Evolutionary conservation across 2,113 vertebrate species (phyloP).

Genomic region (Solenodon paradoxus): DNA sequence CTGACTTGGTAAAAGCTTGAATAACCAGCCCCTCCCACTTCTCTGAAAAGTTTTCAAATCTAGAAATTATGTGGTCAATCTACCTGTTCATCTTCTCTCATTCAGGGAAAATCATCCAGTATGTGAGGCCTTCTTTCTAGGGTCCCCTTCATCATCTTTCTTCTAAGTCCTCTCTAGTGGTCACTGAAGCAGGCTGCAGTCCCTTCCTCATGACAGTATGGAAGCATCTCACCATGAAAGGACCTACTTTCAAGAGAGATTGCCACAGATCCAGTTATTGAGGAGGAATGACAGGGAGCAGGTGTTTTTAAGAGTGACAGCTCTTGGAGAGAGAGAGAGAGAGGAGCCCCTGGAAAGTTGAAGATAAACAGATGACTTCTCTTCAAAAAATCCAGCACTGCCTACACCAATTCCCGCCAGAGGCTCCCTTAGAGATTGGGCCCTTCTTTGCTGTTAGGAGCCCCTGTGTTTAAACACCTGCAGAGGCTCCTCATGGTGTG

Average conservation of each 20-base stretch:
- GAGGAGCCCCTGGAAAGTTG: background rate
- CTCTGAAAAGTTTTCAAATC: constrained; percentile 25
- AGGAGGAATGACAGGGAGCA: background rate
- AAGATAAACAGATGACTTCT: constrained; percentile 49
- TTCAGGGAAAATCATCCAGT: background rate
- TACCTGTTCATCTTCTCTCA: background rate
- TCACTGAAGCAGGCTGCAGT: background rate
- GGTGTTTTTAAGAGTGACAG: background rate
- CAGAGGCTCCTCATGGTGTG: too few relatives aligned
- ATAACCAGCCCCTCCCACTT: background rate
- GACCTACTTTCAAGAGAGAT: background rate
- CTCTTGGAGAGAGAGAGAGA: background rate
- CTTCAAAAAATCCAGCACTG: constrained; percentile 57
- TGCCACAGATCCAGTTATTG: background rate
- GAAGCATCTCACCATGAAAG: background rate
- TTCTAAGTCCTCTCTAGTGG: background rate
- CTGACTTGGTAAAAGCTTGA: background rate
- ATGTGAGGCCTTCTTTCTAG: background rate
- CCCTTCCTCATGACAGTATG: background rate
- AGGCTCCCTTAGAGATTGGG: constrained; percentile 62
- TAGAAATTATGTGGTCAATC: background rate
- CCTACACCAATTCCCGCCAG: constrained; percentile 50
- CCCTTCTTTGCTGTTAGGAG: constrained; percentile 17
- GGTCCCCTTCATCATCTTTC: background rate
- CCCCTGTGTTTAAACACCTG: constrained; percentile 75